Evolutionary conservation across 2,888 invertebrate genomes (phyloP).

Genomic region (Stegophylla sp.): DNA sequence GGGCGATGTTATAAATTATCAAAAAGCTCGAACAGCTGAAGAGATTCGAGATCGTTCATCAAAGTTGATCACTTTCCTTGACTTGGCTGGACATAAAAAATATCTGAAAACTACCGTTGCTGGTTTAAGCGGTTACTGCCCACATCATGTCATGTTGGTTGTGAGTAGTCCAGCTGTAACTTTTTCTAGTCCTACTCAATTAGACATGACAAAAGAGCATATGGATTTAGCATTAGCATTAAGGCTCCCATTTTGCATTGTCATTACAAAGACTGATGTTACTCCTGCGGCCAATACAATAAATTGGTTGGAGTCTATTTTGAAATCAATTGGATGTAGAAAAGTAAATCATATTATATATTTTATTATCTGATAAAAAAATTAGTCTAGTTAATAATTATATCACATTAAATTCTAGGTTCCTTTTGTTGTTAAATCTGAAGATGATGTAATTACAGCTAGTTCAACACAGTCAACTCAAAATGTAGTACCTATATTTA

Average conservation of each 20-base stretch:
- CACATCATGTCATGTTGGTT: conserved; percentile 82
- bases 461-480: conserved; percentile 73
- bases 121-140: conserved; percentile 78
- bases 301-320: conserved; percentile 70
- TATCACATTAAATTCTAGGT: conserved; percentile 65
- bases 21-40: conserved; percentile 88
- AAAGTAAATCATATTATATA: conserved; percentile 64
- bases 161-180: conserved; percentile 80
- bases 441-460: conserved; percentile 79
- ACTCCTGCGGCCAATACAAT: conserved; percentile 69
- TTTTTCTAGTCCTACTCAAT: conserved; percentile 66
- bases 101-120: conserved; percentile 94
- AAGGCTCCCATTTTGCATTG: conserved; percentile 88
- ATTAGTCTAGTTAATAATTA: background rate
- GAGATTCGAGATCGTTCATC: conserved; percentile 92
- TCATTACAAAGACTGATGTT: conserved; percentile 92
- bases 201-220: conserved; percentile 84
- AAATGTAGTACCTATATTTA: conserved; percentile 80
- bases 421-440: conserved; percentile 72
- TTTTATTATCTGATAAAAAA: background rate
- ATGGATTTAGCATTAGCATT: conserved; percentile 81
- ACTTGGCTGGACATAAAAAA: conserved; percentile 94
- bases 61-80: conserved; percentile 92
- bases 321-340: conserved; percentile 73
- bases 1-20: conserved; percentile 87